Percentiles rank a stretch among this genome's conserved stretches.
phyloP scores from a whole-genome alignment of 2,797 vertebrate genomes.

The Pangasius mekongensis region DNA sequence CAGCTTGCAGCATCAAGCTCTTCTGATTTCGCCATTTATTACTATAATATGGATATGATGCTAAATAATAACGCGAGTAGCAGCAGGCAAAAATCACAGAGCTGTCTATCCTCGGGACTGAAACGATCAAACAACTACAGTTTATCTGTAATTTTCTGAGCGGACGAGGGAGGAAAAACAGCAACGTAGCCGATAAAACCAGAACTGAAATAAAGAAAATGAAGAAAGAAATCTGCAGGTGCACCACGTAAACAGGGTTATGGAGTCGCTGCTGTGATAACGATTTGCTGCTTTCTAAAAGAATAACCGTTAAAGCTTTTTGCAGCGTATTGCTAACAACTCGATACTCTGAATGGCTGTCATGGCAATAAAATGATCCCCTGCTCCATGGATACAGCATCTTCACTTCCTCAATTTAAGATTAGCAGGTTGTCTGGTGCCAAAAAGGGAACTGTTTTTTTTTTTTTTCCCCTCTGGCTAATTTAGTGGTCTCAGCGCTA shows the following conservation, averaged over 20 bases:
- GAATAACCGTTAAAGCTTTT: background rate
- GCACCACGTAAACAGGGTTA: background rate
- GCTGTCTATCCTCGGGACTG: background rate
- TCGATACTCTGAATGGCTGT: background rate
- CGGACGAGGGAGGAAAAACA: background rate
- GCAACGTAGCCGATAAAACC: background rate
- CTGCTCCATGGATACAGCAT: background rate
- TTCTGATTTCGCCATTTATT: background rate
- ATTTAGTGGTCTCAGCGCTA: background rate
- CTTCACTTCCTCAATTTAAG: background rate
- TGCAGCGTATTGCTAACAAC: background rate
- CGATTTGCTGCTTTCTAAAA: background rate
- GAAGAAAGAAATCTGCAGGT: no score
- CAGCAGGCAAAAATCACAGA: background rate
- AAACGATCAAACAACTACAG: background rate
- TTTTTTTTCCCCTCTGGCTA: background rate
- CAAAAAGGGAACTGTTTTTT: background rate
- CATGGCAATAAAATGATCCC: background rate
- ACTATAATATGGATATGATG: background rate
- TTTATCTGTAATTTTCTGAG: background rate
- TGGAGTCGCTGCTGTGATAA: background rate
- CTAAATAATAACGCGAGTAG: background rate
- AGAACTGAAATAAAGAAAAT: background rate
- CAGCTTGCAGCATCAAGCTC: background rate
- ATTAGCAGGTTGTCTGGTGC: background rate